phyloP scores from a whole-genome alignment of 2,797 vertebrate species.

The Halcyon leucocephala region DNA sequence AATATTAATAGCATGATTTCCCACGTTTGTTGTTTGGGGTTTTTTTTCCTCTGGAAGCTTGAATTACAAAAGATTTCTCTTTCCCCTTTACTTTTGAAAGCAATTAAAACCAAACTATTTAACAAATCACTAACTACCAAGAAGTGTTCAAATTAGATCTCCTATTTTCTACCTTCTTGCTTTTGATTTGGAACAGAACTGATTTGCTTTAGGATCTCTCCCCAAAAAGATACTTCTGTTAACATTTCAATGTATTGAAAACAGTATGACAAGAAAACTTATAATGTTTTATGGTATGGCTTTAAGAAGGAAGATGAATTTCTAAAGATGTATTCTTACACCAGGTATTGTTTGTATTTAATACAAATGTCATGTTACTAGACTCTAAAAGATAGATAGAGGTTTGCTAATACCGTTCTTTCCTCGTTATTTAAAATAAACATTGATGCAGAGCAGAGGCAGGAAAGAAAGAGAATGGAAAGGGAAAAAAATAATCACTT shows the following conservation, averaged over 20 bases:
- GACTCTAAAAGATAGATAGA: not conserved
- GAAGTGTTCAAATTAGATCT: conserved; percentile 4
- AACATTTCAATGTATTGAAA: not conserved
- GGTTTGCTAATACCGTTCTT: conserved; percentile 32
- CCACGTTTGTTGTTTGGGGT: not conserved
- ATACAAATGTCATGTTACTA: conserved; percentile 7
- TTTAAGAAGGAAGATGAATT: not conserved
- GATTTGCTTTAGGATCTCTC: not conserved
- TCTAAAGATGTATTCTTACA: not conserved
- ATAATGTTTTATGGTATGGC: not conserved
- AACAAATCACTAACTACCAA: conserved; percentile 31
- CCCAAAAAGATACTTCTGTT: not conserved
- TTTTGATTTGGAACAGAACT: conserved; percentile 14
- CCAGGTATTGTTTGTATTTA: conserved; percentile 17
- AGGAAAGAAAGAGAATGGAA: not conserved
- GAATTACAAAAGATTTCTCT: conserved; percentile 33
- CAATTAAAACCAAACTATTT: conserved; percentile 43
- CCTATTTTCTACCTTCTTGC: conserved; percentile 4
- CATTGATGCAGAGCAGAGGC: conserved; percentile 9
- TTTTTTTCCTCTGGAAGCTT: not conserved
- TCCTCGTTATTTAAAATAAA: conserved; percentile 47
- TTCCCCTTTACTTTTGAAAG: conserved; percentile 27
- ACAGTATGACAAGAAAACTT: not conserved
- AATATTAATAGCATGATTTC: conserved; percentile 55
- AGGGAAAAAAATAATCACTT: not conserved